A percentile compares a stretch with the other conserved stretches of the same genome.
Conservation (phyloP, 2,797 vertebrate species). For the Spea hammondii region DNA sequence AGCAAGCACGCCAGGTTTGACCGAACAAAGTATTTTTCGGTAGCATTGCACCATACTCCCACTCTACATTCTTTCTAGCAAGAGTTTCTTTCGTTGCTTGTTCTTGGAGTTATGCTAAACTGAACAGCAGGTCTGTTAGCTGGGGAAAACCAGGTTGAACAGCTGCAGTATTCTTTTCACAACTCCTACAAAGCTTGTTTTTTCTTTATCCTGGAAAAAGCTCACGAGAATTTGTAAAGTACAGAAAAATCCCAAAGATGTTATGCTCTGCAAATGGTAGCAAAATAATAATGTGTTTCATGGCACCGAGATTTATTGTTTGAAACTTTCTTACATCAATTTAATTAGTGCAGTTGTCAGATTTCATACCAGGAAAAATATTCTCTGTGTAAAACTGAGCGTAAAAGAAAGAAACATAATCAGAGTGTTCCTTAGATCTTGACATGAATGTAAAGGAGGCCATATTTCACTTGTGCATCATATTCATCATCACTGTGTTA, state of each 20-base stretch:
- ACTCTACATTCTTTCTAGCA: slow-evolving; percentile 13
- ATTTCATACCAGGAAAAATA: slow-evolving; percentile 7
- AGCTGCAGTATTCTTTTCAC: slow-evolving; percentile 48
- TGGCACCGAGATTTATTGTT: slow-evolving; percentile 8
- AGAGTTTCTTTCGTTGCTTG: background rate
- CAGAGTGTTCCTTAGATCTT: too few species aligned
- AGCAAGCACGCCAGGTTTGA: slow-evolving; percentile 13
- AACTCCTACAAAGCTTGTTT: slow-evolving; percentile 43
- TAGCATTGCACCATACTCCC: slow-evolving; percentile 29
- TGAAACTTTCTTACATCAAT: slow-evolving; percentile 40
- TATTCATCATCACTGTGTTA: too few species aligned
- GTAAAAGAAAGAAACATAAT: background rate
- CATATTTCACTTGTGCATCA: too few species aligned
- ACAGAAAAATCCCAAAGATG: slow-evolving; percentile 30
- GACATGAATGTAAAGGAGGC: too few species aligned
- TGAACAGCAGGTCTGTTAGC: slow-evolving; percentile 40
- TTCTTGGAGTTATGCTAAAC: slow-evolving; percentile 42
- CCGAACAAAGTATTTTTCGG: slow-evolving; percentile 37
- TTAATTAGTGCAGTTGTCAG: slow-evolving; percentile 22
- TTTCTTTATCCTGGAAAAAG: slow-evolving; percentile 21
- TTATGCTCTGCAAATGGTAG: slow-evolving; percentile 28
- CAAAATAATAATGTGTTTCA: slow-evolving; percentile 17
- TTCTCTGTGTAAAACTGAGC: background rate
- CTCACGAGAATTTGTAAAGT: slow-evolving; percentile 20
- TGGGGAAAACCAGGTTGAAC: slow-evolving; percentile 43